Conservation (phyloP, 2,797 vertebrate species). For the Enteromius thamalakanensis region DNA sequence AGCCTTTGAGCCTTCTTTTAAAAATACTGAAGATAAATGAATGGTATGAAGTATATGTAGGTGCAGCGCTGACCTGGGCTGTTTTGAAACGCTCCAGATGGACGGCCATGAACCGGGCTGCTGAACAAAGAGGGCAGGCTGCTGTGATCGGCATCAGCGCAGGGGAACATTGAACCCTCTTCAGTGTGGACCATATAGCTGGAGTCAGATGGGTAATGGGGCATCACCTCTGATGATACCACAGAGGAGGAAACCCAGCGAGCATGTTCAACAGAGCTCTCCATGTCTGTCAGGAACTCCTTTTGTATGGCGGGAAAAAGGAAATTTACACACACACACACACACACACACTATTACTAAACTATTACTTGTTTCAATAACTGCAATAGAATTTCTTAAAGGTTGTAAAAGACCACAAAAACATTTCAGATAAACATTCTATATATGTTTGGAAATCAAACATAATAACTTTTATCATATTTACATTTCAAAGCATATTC, state of each 20-base stretch:
- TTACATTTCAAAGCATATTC: neutral
- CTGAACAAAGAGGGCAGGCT: slow-evolving; percentile 69
- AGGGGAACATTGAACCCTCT: slow-evolving; percentile 69
- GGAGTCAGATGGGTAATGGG: slow-evolving; percentile 71
- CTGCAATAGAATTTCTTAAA: neutral
- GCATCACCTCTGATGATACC: slow-evolving; percentile 66
- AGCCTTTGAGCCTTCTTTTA: neutral
- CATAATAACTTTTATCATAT: neutral
- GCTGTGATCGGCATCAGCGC: slow-evolving; percentile 64
- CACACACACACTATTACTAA: neutral
- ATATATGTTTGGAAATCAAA: neutral
- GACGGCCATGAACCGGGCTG: slow-evolving; percentile 57
- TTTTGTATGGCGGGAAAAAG: neutral
- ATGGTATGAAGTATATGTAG: neutral
- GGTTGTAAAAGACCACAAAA: neutral
- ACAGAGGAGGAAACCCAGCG: slow-evolving; percentile 59
- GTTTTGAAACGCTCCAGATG: slow-evolving; percentile 70
- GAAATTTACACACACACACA: neutral
- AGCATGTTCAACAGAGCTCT: slow-evolving; percentile 58
- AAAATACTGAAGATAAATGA: neutral
- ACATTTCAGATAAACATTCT: neutral
- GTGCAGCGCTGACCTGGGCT: slow-evolving; percentile 71
- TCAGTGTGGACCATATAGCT: slow-evolving; percentile 64
- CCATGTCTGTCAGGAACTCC: slow-evolving; percentile 51
- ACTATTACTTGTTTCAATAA: neutral